Evolutionary conservation across 2,113 vertebrate genomes (phyloP).

Genomic region (Nicator chloris): DNA sequence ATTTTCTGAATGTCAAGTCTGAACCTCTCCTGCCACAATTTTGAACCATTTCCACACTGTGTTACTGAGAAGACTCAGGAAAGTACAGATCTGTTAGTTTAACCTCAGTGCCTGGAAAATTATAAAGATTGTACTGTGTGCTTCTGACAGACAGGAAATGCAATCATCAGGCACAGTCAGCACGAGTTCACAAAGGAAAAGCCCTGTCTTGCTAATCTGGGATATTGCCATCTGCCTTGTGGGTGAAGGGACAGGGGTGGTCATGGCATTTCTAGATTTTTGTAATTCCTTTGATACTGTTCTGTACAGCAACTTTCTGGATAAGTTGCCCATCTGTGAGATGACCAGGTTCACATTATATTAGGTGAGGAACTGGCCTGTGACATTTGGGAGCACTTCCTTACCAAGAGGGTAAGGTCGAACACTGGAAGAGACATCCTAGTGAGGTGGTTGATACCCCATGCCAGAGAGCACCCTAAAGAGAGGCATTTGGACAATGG

Average conservation of each 20-base stretch:
- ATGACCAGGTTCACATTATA: not conserved
- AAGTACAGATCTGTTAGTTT: not conserved
- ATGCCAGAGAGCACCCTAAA: not conserved
- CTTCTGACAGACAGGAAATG: not conserved
- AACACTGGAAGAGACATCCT: not conserved
- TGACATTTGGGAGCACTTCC: not conserved
- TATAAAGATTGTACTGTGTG: not conserved
- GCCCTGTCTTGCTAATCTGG: not conserved
- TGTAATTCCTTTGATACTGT: not conserved
- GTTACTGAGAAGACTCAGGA: not conserved
- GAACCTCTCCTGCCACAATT: not conserved
- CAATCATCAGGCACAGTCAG: not conserved
- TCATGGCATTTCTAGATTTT: not conserved
- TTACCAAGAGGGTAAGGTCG: not conserved
- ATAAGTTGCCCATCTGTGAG: not conserved
- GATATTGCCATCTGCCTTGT: not conserved
- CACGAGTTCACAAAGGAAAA: not conserved
- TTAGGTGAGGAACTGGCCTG: not conserved
- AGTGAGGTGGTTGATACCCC: not conserved
- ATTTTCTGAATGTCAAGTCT: not conserved
- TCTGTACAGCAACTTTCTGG: not conserved
- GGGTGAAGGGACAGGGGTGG: not conserved
- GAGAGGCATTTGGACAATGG: not conserved
- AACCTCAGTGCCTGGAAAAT: not conserved
- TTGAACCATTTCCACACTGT: not conserved